These are phyloP conservation scores for Eulacestoma nigropectus DNA, from an alignment of 2,113 vertebrate genomes.

Conservation along the genomic window DNA sequence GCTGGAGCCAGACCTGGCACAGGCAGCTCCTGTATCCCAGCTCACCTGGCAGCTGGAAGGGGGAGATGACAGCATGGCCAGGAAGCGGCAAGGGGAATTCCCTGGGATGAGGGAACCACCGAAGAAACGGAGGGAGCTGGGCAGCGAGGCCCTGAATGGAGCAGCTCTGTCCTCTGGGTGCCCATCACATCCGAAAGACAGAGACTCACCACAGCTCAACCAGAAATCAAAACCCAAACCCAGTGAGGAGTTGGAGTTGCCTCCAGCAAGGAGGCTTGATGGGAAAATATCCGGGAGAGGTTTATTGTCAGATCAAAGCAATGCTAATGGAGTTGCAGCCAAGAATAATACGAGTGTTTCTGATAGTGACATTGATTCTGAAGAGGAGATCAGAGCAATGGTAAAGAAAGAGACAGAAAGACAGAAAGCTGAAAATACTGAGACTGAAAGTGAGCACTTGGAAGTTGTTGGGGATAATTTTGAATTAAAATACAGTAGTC, in stretches of 20 bases:
- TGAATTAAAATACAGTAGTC: conserved; percentile 56
- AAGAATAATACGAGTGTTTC: not conserved
- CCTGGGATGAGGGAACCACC: conserved; percentile 26
- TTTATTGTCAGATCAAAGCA: not conserved
- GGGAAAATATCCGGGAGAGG: not conserved
- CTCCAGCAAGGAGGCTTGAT: not conserved
- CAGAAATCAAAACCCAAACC: not conserved
- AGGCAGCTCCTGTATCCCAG: conserved; percentile 68
- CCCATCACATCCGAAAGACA: not conserved
- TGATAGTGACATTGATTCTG: conserved; percentile 74
- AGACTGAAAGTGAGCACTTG: conserved; percentile 65
- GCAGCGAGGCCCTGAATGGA: not conserved
- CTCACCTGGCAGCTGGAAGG: conserved; percentile 86
- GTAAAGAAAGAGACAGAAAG: conserved; percentile 54
- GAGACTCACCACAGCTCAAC: not conserved
- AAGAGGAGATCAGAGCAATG: conserved; percentile 76
- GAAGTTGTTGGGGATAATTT: conserved; percentile 84
- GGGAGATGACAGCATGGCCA: conserved; percentile 75
- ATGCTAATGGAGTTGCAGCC: not conserved
- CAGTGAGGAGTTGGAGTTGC: not conserved
- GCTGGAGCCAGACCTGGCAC: conserved; percentile 65
- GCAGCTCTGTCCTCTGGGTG: not conserved
- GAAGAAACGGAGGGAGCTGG: not conserved
- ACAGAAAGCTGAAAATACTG: not conserved
- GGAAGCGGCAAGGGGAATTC: conserved; percentile 82